A percentile compares a stretch with the other conserved stretches of the same genome.
Evolutionary conservation across 2,888 invertebrate genomes (phyloP).

Genomic region (Scaptodrosophila latifasciaeformis): DNA sequence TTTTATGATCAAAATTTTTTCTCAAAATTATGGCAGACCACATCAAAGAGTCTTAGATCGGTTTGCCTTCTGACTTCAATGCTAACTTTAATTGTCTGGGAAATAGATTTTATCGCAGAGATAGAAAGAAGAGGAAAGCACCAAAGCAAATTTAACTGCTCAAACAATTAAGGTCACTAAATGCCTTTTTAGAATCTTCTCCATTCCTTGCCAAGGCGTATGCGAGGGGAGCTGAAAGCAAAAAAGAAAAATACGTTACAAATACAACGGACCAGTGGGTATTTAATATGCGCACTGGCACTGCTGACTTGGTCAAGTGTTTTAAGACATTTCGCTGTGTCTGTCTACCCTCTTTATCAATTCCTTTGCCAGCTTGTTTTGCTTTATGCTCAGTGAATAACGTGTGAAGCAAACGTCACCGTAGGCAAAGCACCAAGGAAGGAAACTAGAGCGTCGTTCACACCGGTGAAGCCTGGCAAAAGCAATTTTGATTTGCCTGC

Average conservation of each 20-base stretch:
- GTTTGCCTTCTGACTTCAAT: slow-evolving; percentile 1
- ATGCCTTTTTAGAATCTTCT: background rate
- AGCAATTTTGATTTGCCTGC: slow-evolving; percentile 58
- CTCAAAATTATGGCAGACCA: too few relatives aligned
- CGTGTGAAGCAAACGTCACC: slow-evolving; percentile 58
- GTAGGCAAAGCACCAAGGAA: slow-evolving; percentile 2
- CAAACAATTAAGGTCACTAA: background rate
- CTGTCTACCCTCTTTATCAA: background rate
- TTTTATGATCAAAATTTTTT: too few relatives aligned
- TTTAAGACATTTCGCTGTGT: slow-evolving; percentile 2
- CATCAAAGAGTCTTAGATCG: background rate
- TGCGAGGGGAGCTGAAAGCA: background rate
- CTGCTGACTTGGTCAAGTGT: slow-evolving; percentile 51
- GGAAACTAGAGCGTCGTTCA: background rate
- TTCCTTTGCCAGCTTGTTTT: too few relatives aligned
- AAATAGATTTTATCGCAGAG: slow-evolving; percentile 44
- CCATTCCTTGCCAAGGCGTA: too few relatives aligned
- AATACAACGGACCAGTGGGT: slow-evolving; percentile 44
- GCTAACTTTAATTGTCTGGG: slow-evolving; percentile 54
- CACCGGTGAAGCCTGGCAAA: slow-evolving; percentile 39
- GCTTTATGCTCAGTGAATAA: slow-evolving; percentile 60
- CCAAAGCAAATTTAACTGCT: background rate
- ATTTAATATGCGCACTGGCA: slow-evolving; percentile 1
- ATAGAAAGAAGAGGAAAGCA: slow-evolving; percentile 3
- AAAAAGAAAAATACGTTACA: slow-evolving; percentile 55